Evolutionary conservation across 2,797 vertebrate species (phyloP).

Genomic region (Oreortyx pictus): DNA sequence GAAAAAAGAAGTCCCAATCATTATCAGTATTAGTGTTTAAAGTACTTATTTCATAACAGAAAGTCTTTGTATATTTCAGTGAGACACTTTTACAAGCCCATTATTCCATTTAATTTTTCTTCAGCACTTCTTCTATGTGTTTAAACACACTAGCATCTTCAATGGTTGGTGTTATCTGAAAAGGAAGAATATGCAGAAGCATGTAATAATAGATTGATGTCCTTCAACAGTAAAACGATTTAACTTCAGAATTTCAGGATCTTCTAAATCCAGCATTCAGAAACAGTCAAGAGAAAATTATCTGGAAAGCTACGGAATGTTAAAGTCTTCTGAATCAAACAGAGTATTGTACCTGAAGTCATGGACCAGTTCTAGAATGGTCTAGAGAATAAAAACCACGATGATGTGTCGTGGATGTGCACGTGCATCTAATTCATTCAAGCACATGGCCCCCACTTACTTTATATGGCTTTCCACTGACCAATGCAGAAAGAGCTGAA

Average conservation of each 20-base stretch:
- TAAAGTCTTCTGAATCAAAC: background rate
- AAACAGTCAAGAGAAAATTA: background rate
- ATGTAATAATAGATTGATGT: background rate
- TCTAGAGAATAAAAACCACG: background rate
- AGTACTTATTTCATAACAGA: background rate
- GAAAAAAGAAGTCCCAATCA: background rate
- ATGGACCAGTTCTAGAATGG: background rate
- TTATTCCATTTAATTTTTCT: constrained; percentile 48
- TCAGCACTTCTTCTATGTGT: constrained; percentile 85
- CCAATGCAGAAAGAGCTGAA: constrained; percentile 86
- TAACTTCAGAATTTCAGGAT: background rate
- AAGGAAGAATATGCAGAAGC: constrained; percentile 25
- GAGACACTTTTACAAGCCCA: background rate
- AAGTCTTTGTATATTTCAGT: background rate
- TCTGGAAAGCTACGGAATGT: background rate
- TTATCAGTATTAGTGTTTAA: background rate
- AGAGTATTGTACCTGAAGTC: background rate
- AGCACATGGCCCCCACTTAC: constrained; percentile 69
- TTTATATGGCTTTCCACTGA: constrained; percentile 92
- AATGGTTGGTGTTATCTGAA: constrained; percentile 91
- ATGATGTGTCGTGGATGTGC: background rate
- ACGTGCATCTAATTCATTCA: background rate
- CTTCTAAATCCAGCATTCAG: background rate
- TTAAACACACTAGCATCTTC: constrained; percentile 91
- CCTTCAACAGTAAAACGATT: background rate